Evolutionary conservation across 1,140 invertebrate species (phyloP).

Genomic region (Diploscapter pachys): DNA sequence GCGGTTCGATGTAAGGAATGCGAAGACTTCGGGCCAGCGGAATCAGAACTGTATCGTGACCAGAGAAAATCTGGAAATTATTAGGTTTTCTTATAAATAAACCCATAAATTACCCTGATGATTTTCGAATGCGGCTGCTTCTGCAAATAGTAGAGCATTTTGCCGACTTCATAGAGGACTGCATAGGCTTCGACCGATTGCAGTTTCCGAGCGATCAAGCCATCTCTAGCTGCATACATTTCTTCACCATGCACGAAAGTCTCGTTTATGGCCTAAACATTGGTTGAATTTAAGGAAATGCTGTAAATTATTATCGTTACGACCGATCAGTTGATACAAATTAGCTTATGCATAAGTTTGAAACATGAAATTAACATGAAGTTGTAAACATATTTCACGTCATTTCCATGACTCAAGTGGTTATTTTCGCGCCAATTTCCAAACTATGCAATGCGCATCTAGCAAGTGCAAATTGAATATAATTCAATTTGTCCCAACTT

Average conservation of each 20-base stretch:
- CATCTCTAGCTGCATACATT: constrained; percentile 19
- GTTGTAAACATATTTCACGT: no score
- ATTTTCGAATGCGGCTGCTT: constrained; percentile 22
- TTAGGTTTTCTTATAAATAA: background rate
- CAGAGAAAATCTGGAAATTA: constrained; percentile 20
- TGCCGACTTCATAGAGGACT: constrained; percentile 1
- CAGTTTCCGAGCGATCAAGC: constrained; percentile 10
- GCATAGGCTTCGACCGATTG: constrained; percentile 14
- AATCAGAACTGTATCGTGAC: constrained; percentile 28
- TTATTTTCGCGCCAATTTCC: no score
- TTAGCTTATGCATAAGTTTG: no score
- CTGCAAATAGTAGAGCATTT: constrained; percentile 2
- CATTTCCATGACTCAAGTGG: no score
- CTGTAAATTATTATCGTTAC: background rate
- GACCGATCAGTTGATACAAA: no score
- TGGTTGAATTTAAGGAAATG: background rate
- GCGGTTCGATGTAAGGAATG: constrained; percentile 28
- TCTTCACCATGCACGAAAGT: constrained; percentile 10
- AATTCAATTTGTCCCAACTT: no score
- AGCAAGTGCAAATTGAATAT: no score
- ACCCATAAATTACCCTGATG: constrained; percentile 18
- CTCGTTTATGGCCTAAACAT: constrained; percentile 1
- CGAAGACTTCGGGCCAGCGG: constrained; percentile 22
- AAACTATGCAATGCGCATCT: no score
- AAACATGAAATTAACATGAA: no score